phyloP scores from a whole-genome alignment of 2,113 vertebrate species.

The Bostrychus sinensis region DNA sequence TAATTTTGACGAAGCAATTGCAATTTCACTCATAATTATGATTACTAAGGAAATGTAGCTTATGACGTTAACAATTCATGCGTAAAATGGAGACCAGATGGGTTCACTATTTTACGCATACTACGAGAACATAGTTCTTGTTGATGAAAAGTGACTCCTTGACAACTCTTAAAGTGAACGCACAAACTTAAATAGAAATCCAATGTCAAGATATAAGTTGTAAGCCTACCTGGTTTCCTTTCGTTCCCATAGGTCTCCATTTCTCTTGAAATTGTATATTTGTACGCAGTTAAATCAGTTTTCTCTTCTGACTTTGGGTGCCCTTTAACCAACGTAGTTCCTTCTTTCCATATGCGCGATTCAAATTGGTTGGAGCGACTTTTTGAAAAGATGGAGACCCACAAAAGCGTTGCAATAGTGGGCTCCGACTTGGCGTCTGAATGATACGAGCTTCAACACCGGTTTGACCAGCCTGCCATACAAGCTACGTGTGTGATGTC shows the following conservation, averaged over 20 bases:
- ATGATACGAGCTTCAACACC: slow-evolving; percentile 43
- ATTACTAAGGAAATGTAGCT: neutral
- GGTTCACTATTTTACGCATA: neutral
- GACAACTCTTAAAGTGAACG: neutral
- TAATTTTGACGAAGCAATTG: neutral
- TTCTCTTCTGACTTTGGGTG: slow-evolving; percentile 3
- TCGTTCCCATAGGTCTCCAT: slow-evolving; percentile 73
- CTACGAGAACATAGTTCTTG: neutral
- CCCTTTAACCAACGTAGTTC: slow-evolving; percentile 13
- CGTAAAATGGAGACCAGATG: neutral
- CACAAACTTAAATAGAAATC: neutral
- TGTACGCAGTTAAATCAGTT: neutral
- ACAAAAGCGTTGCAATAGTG: slow-evolving; percentile 20
- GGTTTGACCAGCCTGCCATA: slow-evolving; percentile 63
- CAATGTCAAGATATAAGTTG: too few relatives aligned
- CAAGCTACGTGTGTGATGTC: slow-evolving; percentile 58
- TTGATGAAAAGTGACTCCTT: neutral
- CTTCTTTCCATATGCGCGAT: slow-evolving; percentile 24
- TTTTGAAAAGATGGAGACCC: neutral
- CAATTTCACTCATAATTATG: too few relatives aligned
- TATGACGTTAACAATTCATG: neutral
- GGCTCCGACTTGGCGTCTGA: slow-evolving; percentile 13
- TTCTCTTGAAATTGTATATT: neutral
- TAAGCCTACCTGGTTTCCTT: slow-evolving; percentile 53
- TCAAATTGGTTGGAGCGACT: neutral